Conservation (phyloP, 1,140 invertebrate species). For the Aethina tumida region DNA sequence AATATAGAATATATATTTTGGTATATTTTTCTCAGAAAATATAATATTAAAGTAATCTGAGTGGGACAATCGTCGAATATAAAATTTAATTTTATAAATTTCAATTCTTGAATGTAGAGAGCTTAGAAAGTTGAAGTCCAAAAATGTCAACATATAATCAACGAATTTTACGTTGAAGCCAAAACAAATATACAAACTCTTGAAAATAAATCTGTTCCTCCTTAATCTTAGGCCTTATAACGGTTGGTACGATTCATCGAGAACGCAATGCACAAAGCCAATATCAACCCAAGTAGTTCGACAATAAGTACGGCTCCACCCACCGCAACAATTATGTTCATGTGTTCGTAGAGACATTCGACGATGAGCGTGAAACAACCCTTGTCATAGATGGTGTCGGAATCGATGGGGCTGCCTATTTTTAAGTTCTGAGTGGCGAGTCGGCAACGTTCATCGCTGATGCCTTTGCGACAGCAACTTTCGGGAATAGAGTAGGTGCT, state of each 20-base stretch:
- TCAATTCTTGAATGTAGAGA: too few species aligned
- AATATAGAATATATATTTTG: too few species aligned
- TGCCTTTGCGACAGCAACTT: constrained; percentile 36
- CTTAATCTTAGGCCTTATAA: constrained; percentile 65
- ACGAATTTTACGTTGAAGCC: too few species aligned
- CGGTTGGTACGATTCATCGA: constrained; percentile 55
- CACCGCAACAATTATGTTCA: constrained; percentile 52
- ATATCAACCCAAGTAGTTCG: constrained; percentile 66
- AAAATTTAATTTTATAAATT: too few species aligned
- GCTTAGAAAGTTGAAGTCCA: too few species aligned
- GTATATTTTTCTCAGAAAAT: too few species aligned
- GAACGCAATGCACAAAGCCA: constrained; percentile 69
- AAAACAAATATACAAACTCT: too few species aligned
- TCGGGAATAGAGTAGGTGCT: constrained; percentile 39
- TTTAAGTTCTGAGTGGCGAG: constrained; percentile 24
- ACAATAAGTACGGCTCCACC: constrained; percentile 53
- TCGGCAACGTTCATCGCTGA: constrained; percentile 30
- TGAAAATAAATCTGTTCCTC: too few species aligned
- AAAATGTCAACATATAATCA: too few species aligned
- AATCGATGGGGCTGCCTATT: constrained; percentile 21
- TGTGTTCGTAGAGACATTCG: constrained; percentile 47
- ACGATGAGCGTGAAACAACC: constrained; percentile 65
- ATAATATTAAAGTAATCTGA: too few species aligned
- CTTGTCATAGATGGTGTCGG: constrained; percentile 38
- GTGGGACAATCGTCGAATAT: too few species aligned